Base-by-base conservation (phyloP, 2,888 invertebrate genomes). In the Pterostichus madidus region DNA sequence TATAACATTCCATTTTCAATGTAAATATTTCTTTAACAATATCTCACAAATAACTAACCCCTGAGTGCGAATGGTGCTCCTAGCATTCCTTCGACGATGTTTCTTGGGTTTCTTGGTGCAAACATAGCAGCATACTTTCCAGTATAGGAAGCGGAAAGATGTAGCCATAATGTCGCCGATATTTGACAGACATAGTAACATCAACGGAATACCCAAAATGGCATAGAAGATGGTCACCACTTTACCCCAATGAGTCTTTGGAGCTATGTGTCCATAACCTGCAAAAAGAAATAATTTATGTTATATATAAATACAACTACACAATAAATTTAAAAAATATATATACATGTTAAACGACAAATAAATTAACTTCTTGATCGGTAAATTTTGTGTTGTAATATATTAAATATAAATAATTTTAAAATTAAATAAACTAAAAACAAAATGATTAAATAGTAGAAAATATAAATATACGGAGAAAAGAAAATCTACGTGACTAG, bases 191-290 rank as follows among this genome's bases (percentile, higher is more conserved):
- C 98, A 98, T 15, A 98, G 93, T 86, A 98, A 93, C 97, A 98
- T 98, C 85, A 98, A 91, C 0, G 98, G 98, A 86, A 98, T 98
- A 68, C 97, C 98, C 85, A 98, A 92, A 88, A 98, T 98, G 31
- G 98, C 98, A 90, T 98, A 98, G 89, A 98, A 95, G 87, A 98
- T 98, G 11, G 98, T 98, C 85, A 97, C 96, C 85, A 98, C 96
- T 90, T 98, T 98, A 56, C 98, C 98, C 88, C 95, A 95, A 87
- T 95, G 94, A 0, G 98, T 98, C 91, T 97, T 97, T 0, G 98
- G 98, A 0, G 98, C 96, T 84, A 98, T 97, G 90, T 98, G 97
- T 6, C 98, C 98, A 90, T 98, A 98, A 49, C 98, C 98, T 98
- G 89, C 32, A 89, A 59, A 59, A 0, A 59, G 4, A 59, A 53